phyloP scores from a whole-genome alignment of 2,888 invertebrate genomes.

The Protodeltote pygarga region DNA sequence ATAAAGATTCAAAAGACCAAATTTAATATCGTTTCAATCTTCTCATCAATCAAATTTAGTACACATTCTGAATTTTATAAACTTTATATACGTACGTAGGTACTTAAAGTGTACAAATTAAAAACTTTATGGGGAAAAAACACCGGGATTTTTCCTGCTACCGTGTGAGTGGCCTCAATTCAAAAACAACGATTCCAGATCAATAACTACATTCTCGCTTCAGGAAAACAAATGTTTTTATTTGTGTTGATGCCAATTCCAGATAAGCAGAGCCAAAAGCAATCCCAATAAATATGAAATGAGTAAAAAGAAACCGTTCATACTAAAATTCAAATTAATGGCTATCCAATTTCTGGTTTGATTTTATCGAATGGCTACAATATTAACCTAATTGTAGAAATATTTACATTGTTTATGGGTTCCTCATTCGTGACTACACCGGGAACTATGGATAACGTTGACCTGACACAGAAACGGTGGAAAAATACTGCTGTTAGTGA shows the following conservation, averaged over 20 bases:
- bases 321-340: conserved; percentile 34
- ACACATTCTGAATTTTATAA: too few relatives aligned
- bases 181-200: conserved; percentile 7
- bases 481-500: conserved; percentile 27
- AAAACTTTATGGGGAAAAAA: background rate
- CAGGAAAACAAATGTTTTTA: conserved; percentile 29
- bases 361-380: conserved; percentile 50
- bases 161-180: background rate
- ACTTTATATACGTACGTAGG: background rate
- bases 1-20: too few relatives aligned
- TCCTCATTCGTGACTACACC: conserved; percentile 33
- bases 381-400: conserved; percentile 72
- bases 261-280: background rate
- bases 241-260: conserved; percentile 15
- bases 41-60: too few relatives aligned
- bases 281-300: conserved; percentile 9
- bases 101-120: background rate
- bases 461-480: conserved; percentile 46
- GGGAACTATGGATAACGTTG: conserved; percentile 40
- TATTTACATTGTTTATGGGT: conserved; percentile 65
- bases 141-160: conserved; percentile 1
- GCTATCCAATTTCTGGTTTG: conserved; percentile 59
- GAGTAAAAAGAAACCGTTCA: background rate
- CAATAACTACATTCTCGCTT: conserved; percentile 1
- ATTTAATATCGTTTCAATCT: too few relatives aligned